phyloP scores from a whole-genome alignment of 35 echinoderm and acorn worm genomes.

The Heliocidaris erythrogramma region DNA sequence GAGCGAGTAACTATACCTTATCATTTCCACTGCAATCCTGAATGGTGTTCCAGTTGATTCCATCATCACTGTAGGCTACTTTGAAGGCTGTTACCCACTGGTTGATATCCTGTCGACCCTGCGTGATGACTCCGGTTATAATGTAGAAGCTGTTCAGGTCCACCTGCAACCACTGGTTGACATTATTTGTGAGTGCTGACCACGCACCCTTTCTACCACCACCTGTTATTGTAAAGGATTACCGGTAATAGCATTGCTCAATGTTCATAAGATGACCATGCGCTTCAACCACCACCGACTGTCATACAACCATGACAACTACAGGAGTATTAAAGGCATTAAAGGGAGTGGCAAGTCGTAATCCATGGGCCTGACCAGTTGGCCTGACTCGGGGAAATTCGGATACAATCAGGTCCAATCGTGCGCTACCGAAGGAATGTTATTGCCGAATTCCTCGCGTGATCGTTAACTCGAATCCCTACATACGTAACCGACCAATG shows the following conservation, averaged over 20 bases:
- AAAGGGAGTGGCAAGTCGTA: no score
- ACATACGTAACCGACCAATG: no score
- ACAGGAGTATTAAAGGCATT: no score
- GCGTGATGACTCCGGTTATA: constrained; percentile 55
- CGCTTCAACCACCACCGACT: background rate
- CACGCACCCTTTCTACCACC: constrained; percentile 39
- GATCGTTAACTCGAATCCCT: no score
- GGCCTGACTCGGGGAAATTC: no score
- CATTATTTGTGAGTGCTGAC: constrained; percentile 26
- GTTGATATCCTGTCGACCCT: constrained; percentile 50
- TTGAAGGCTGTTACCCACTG: constrained; percentile 68
- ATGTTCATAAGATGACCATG: background rate
- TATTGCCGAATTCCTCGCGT: no score
- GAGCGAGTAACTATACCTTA: background rate
- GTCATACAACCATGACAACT: background rate
- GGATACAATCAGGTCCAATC: no score
- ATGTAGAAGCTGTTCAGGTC: constrained; percentile 31
- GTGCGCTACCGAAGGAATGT: no score
- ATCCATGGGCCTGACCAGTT: no score
- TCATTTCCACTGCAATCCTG: background rate
- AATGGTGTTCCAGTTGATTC: background rate
- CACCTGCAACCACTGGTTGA: constrained; percentile 58
- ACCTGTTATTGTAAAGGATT: background rate
- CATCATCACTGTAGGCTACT: constrained; percentile 50
- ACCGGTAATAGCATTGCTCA: background rate